Base-by-base conservation (phyloP, 2,113 vertebrate species). In the Euleptes europaea region DNA sequence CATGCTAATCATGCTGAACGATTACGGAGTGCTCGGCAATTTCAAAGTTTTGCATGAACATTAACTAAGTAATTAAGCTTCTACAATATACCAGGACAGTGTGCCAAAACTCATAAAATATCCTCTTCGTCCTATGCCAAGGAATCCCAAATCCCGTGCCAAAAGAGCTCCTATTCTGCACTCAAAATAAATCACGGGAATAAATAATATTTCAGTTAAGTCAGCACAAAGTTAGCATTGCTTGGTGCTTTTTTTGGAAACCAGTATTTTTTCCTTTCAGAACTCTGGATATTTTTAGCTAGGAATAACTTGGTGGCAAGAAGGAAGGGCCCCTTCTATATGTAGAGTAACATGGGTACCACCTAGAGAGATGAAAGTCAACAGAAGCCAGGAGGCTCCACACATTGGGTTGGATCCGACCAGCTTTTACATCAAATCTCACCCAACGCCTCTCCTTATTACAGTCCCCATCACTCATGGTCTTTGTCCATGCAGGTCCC, bases 61-160 rank as follows among this genome's bases (percentile, higher is more conserved):
- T 60, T 71, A 89, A 92, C 91, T 80, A 87, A 81, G 72, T 69
- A 89, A 93, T 94, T 90, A 91, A 84, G 78, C 10, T 84, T 83
- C 73, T 17, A 15, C 26, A 80, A 66, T 26, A 83, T 44, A 79
- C 51, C 67, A 49, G 67, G 12, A 47, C 54, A 44, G 38, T 65
- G 76, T 72, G 76, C 84, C 76, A 79, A 72, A 85, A 71, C 28
- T 63, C 54, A 47, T 69, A 57, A 33, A 63, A 72, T 65, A 72
- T 72, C 40, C 40, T 72, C 57, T 79, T 47, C 2, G 8, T 65
- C 72, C 17, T 13, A 38, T 69, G 63, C 35, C 73, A 77, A 69
- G 63, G 26, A 83, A 67, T 76, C 60, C 33, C 66, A 54, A 38
- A 69, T 69, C 51, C 31, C 21, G 40, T 57, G 83, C 83, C 7